Base-by-base conservation (phyloP, 2,797 vertebrate genomes). In the Enteromius trimaculatus region DNA sequence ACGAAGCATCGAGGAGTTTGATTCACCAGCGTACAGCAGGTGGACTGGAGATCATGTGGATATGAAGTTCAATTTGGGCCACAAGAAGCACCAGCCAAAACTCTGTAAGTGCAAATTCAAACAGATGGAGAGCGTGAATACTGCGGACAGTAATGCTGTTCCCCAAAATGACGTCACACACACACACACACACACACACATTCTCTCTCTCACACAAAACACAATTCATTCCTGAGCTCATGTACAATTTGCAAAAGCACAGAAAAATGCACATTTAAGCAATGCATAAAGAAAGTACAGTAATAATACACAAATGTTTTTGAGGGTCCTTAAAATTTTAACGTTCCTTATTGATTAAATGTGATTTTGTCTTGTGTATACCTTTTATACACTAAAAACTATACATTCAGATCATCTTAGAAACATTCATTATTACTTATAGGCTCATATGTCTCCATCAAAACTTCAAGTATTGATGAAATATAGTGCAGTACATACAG, bases 121-220 rank as follows among this genome's bases (percentile, higher is more conserved):
- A 83, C 72, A 68, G 72, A 77, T 66, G 74, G 81, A 80, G 75
- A 81, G 26, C 9, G 68, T 23, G 79, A 72, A 81, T 62, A 71
- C 68, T 62, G 68, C 37, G 21, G 79, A 81, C 39, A 72, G 53
- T 60, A 70, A 80, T 71, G 79, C 79, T 80, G 79, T 80, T 70
- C 51, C 49, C 51, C 39, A 23, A 60, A 80, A n/a, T 13, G 3
- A 39, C 47, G 3, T 69, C 21, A 29, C n/a, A 64, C 53, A 21
- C 16, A 34, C 26, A 34, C 74, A 16, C 19, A 26, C 34, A 39
- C 53, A n/a, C 19, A 55, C 9, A 1, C n/a, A 11, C 55, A 2
- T 26, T 23, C 26, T 2, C 51, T 42, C 29, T 26, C 55, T 10
- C 66, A 26, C 34, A 58, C 29, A 53, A 29, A 68, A 16, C 1